Percentiles rank a stretch among this genome's conserved stretches.
Evolutionary conservation across 2,888 invertebrate species (phyloP).

Genomic region (Criorhina ranunculi): DNA sequence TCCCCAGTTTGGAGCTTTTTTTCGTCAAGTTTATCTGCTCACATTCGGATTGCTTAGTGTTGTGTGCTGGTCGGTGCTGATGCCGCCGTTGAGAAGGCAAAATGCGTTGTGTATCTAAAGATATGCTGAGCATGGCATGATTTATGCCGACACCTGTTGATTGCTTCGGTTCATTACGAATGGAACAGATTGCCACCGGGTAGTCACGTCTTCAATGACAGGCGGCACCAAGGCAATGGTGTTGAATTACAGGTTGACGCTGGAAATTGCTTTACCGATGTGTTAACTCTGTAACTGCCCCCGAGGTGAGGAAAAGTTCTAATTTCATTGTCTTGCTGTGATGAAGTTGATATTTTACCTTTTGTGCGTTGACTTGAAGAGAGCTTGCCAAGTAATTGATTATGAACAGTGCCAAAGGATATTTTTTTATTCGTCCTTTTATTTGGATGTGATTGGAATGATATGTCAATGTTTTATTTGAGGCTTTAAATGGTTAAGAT

Average conservation of each 20-base stretch:
- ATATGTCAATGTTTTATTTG: background rate
- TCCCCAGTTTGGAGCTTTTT: constrained; percentile 47
- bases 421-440: background rate
- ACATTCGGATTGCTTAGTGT: background rate
- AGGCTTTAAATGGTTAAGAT: background rate
- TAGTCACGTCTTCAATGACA: constrained; percentile 13
- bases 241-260: constrained; percentile 13
- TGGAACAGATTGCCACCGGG: constrained; percentile 33
- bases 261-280: constrained; percentile 28
- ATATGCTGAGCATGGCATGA: constrained; percentile 27
- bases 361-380: background rate
- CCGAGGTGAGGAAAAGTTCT: constrained; percentile 27
- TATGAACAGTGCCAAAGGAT: background rate
- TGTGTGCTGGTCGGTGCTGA: too few relatives aligned
- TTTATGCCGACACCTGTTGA: constrained; percentile 50
- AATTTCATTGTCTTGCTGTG: constrained; percentile 40
- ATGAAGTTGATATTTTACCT: background rate
- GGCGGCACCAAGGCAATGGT: constrained; percentile 1
- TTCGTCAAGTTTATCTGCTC: constrained; percentile 43
- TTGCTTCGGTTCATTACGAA: constrained; percentile 30
- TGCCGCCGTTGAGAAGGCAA: background rate
- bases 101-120: constrained; percentile 6
- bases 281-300: constrained; percentile 15
- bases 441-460: background rate
- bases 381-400: background rate